Percentiles rank a stretch among this genome's conserved stretches.
phyloP scores from a whole-genome alignment of 2,797 vertebrate species.

The Centroberyx gerrardi region DNA sequence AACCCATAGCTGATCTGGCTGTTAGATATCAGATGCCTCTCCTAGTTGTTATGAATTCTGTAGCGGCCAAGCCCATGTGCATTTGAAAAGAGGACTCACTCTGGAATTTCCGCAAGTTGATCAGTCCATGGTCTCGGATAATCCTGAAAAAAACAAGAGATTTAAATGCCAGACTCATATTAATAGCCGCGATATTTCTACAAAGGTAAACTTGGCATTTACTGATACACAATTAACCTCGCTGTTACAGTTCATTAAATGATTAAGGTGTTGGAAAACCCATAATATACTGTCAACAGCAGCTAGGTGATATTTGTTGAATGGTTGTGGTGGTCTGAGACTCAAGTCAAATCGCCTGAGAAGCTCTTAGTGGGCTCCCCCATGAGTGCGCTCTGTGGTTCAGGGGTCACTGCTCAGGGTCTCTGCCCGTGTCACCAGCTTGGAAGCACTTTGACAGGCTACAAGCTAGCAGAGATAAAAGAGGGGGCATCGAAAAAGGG shows the following conservation, averaged over 20 bases:
- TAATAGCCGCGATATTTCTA: background rate
- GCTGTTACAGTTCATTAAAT: slow-evolving; percentile 11
- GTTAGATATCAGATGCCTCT: slow-evolving; percentile 56
- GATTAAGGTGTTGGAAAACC: slow-evolving; percentile 3
- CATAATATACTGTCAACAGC: background rate
- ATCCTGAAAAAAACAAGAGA: slow-evolving; percentile 87
- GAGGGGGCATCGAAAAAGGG: background rate
- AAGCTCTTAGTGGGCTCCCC: background rate
- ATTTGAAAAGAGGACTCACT: slow-evolving; percentile 87
- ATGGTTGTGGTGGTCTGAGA: background rate
- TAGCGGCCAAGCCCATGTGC: background rate
- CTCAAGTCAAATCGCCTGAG: background rate
- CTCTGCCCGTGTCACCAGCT: background rate
- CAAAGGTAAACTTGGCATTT: slow-evolving; percentile 30
- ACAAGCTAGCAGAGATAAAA: slow-evolving; percentile 34
- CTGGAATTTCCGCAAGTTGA: slow-evolving; percentile 98
- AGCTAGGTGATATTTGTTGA: background rate
- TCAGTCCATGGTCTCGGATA: slow-evolving; percentile 97
- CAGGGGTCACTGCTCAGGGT: slow-evolving; percentile 17
- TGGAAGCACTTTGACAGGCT: slow-evolving; percentile 37
- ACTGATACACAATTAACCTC: slow-evolving; percentile 15
- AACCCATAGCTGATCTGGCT: slow-evolving; percentile 41
- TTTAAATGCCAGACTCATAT: slow-evolving; percentile 4
- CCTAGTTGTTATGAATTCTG: slow-evolving; percentile 42
- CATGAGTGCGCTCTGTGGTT: slow-evolving; percentile 5